Evolutionary conservation across 2,888 invertebrate genomes (phyloP).

Genomic region (Timandra comae): DNA sequence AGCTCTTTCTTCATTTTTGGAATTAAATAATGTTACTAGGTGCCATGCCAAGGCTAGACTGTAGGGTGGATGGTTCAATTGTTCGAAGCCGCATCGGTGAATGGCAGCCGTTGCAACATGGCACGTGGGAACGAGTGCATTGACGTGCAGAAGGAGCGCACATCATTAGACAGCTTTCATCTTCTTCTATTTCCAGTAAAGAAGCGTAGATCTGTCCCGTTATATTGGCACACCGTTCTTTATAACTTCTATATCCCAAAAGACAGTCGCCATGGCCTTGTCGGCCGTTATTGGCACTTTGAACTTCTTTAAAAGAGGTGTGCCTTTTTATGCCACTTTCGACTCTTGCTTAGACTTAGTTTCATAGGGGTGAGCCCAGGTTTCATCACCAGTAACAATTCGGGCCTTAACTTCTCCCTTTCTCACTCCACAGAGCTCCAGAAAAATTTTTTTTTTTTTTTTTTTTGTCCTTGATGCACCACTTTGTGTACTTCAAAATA

Average conservation of each 20-base stretch:
- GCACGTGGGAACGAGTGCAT: constrained; percentile 7
- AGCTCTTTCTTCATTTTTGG: constrained; percentile 7
- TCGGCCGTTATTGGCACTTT: constrained; percentile 25
- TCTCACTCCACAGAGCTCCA: constrained; percentile 13
- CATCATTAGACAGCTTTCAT: constrained; percentile 2
- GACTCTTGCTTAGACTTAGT: constrained; percentile 23
- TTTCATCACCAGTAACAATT: constrained; percentile 21
- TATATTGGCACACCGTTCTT: constrained; percentile 8
- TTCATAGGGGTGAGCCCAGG: constrained; percentile 25
- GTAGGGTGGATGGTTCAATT: constrained; percentile 1
- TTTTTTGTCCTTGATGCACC: no score
- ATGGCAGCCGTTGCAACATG: neutral
- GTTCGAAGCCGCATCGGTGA: neutral
- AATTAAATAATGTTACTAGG: constrained; percentile 5
- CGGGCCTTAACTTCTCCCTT: constrained; percentile 7
- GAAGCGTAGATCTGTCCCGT: constrained; percentile 3
- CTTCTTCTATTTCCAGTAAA: constrained; percentile 4
- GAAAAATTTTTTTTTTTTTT: no score
- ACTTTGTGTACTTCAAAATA: no score
- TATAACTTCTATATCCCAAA: constrained; percentile 12
- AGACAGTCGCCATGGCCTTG: constrained; percentile 59
- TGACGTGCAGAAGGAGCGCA: constrained; percentile 6
- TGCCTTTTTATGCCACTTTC: constrained; percentile 22
- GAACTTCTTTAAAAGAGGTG: constrained; percentile 19
- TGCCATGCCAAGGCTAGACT: constrained; percentile 2